Evolutionary conservation across 1,140 invertebrate genomes (phyloP).

Genomic region (Physella acuta): DNA sequence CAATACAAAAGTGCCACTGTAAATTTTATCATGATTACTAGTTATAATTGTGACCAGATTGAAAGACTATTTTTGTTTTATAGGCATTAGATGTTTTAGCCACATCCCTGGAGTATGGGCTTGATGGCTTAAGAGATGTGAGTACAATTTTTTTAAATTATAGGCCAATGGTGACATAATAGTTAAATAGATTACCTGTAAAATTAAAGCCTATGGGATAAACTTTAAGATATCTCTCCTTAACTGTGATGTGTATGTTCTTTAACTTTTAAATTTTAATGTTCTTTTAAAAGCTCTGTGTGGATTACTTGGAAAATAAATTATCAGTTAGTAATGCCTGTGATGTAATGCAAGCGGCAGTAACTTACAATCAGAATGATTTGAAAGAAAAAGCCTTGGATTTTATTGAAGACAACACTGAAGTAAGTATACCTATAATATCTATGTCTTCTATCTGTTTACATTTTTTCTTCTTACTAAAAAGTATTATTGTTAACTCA

Average conservation of each 20-base stretch:
- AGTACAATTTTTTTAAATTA: too few species aligned
- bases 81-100: conserved; percentile 55
- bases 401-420: conserved; percentile 54
- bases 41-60: too few species aligned
- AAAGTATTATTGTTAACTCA: background rate
- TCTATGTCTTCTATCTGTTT: background rate
- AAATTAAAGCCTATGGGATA: too few species aligned
- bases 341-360: conserved; percentile 55
- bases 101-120: conserved; percentile 55
- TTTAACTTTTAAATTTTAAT: background rate
- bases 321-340: conserved; percentile 51
- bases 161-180: too few species aligned
- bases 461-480: background rate
- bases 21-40: too few species aligned
- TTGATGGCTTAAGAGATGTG: conserved; percentile 56
- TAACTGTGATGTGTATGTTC: background rate
- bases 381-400: conserved; percentile 45
- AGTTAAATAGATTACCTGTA: too few species aligned
- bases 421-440: conserved; percentile 31
- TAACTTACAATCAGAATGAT: conserved; percentile 54
- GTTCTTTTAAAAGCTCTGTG: conserved; percentile 36
- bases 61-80: too few species aligned
- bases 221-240: too few species aligned
- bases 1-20: too few species aligned
- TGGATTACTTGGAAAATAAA: conserved; percentile 49